Evolutionary conservation across 2,113 vertebrate genomes (phyloP).

Genomic region (Rhipidura dahli): DNA sequence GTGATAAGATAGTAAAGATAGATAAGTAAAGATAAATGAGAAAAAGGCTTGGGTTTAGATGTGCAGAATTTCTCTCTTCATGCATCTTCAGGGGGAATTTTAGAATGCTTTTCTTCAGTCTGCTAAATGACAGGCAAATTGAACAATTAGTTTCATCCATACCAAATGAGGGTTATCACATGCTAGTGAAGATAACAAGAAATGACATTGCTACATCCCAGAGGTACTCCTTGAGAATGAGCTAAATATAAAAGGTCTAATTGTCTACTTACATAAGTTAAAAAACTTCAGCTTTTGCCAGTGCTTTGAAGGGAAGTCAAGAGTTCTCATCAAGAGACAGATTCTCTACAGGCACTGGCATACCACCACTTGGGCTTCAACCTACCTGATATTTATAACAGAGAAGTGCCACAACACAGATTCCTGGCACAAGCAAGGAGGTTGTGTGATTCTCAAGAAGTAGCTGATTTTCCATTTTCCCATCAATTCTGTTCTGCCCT

Average conservation of each 20-base stretch:
- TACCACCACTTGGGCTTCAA: neutral
- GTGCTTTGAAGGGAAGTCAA: neutral
- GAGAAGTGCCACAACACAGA: neutral
- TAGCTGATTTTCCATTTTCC: neutral
- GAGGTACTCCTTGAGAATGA: neutral
- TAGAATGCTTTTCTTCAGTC: neutral
- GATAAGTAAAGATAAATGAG: neutral
- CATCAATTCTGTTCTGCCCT: neutral
- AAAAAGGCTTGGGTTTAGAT: neutral
- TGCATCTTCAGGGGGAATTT: neutral
- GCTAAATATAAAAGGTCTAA: neutral
- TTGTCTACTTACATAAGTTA: neutral
- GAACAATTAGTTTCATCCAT: neutral
- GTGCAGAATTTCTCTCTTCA: neutral
- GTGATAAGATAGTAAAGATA: too few species aligned
- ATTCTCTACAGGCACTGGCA: neutral
- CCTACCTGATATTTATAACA: too few species aligned
- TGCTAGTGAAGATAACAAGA: neutral
- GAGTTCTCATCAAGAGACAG: neutral
- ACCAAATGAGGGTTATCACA: neutral
- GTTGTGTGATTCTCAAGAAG: accelerated
- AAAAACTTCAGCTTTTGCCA: neutral
- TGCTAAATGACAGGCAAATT: neutral
- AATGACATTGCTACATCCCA: neutral
- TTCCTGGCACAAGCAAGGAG: neutral